A percentile compares a stretch with the other conserved stretches of the same genome.
Conservation (phyloP, 2,888 invertebrate genomes). For the Clistopyga incitator region DNA sequence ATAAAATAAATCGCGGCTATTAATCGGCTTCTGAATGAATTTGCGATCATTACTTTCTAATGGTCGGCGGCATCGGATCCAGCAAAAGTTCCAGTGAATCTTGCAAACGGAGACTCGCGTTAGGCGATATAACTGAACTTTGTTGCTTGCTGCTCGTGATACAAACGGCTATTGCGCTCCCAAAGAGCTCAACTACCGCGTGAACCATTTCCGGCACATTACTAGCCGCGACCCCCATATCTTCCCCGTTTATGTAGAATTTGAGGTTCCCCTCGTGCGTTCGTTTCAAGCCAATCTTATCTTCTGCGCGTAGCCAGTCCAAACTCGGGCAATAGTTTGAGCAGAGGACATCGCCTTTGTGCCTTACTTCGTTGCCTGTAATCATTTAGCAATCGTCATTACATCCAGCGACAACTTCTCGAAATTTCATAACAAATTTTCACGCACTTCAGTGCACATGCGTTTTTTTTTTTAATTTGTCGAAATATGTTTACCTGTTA, state of each 20-base stretch:
- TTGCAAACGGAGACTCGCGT: constrained; percentile 85
- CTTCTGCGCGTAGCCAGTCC: constrained; percentile 93
- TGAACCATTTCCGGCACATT: constrained; percentile 93
- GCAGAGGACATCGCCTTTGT: constrained; percentile 88
- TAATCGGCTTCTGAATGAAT: not conserved
- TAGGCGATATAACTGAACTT: constrained; percentile 83
- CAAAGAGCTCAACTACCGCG: constrained; percentile 93
- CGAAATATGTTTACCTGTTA: constrained; percentile 85
- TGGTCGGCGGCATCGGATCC: constrained; percentile 85
- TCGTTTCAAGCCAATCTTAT: constrained; percentile 91
- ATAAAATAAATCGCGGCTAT: not conserved
- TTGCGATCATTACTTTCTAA: constrained; percentile 76
- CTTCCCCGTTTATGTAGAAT: constrained; percentile 93
- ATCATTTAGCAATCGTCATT: no score
- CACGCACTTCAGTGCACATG: no score
- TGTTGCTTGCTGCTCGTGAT: constrained; percentile 89
- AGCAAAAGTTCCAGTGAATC: constrained; percentile 87
- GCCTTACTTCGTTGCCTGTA: constrained; percentile 89
- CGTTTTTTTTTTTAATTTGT: not conserved
- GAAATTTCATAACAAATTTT: no score
- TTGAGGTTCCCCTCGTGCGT: constrained; percentile 89
- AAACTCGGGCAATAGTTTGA: constrained; percentile 90
- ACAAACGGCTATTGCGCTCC: constrained; percentile 91
- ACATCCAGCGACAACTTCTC: no score
- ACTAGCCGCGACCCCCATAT: constrained; percentile 90